Percentiles rank a stretch among this genome's conserved stretches.
phyloP scores from a whole-genome alignment of 1,140 invertebrate species.

The Pseudomyrmex dendroicus region DNA sequence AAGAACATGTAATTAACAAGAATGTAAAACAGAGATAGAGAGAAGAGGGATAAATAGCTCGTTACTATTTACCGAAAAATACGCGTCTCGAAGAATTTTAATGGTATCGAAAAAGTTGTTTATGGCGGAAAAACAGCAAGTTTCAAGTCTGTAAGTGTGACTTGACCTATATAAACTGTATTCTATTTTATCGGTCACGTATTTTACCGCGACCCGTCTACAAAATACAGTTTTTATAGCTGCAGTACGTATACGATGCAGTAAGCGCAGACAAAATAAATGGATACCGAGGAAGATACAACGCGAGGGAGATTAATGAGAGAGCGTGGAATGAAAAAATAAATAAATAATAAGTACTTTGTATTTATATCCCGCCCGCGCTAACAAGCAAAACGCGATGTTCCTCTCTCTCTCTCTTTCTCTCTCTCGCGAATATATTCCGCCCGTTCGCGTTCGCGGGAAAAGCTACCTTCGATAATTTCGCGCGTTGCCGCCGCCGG shows the following conservation, averaged over 20 bases:
- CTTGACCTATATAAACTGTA: slow-evolving; percentile 39
- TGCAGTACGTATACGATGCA: not conserved
- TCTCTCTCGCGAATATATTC: too few species aligned
- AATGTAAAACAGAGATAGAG: not conserved
- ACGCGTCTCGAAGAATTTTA: not conserved
- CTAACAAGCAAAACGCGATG: not conserved
- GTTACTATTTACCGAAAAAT: too few species aligned
- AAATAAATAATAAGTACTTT: slow-evolving; percentile 1
- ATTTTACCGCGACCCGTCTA: slow-evolving; percentile 9
- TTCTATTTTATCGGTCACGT: slow-evolving; percentile 32
- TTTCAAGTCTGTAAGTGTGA: slow-evolving; percentile 22
- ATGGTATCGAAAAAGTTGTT: not conserved
- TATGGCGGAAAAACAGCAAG: not conserved
- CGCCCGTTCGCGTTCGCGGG: not conserved
- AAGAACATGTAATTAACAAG: not conserved
- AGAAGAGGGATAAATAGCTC: too few species aligned
- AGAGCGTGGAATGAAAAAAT: not conserved
- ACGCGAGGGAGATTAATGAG: slow-evolving; percentile 25
- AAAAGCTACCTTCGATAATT: not conserved
- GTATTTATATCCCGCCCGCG: not conserved
- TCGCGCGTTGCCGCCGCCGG: not conserved
- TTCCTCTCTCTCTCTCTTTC: too few species aligned
- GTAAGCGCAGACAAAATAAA: slow-evolving; percentile 26
- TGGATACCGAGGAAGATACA: slow-evolving; percentile 3
- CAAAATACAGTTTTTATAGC: slow-evolving; percentile 34